A percentile compares a stretch with the other conserved stretches of the same genome.
Evolutionary conservation across 2,888 invertebrate species (phyloP).

Genomic region (Perizoma flavofasciatum): DNA sequence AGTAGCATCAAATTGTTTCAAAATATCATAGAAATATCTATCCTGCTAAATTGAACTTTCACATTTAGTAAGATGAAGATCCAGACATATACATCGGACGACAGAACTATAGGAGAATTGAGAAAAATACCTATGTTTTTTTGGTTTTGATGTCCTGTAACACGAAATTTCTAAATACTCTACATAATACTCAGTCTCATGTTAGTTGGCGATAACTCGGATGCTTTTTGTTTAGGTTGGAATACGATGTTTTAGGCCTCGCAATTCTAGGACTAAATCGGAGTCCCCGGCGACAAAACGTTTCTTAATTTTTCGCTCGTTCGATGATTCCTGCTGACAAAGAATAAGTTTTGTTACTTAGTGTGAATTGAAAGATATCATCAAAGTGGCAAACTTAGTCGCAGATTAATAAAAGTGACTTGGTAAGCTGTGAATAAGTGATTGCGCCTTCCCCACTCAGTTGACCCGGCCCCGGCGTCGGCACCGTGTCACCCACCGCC

Average conservation of each 20-base stretch:
- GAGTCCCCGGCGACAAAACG: constrained; percentile 86
- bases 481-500: constrained; percentile 73
- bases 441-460: constrained; percentile 53
- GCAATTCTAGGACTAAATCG: constrained; percentile 85
- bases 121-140: constrained; percentile 39
- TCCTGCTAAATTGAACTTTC: constrained; percentile 19
- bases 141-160: constrained; percentile 46
- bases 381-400: constrained; percentile 25
- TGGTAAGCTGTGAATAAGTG: constrained; percentile 30
- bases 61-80: constrained; percentile 33
- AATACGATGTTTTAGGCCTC: constrained; percentile 85
- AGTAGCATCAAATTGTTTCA: constrained; percentile 12
- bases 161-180: constrained; percentile 63
- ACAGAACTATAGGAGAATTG: constrained; percentile 17
- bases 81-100: constrained; percentile 15
- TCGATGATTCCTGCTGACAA: constrained; percentile 64
- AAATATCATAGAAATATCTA: constrained; percentile 20
- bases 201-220: constrained; percentile 71
- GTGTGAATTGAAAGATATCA: constrained; percentile 13
- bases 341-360: constrained; percentile 25
- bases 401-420: constrained; percentile 34
- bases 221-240: constrained; percentile 76
- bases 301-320: constrained; percentile 82
- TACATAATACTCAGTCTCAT: constrained; percentile 82
- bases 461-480: constrained; percentile 70